Base-by-base conservation (phyloP, 2,113 vertebrate genomes). In the Oreochromis spilurus region DNA sequence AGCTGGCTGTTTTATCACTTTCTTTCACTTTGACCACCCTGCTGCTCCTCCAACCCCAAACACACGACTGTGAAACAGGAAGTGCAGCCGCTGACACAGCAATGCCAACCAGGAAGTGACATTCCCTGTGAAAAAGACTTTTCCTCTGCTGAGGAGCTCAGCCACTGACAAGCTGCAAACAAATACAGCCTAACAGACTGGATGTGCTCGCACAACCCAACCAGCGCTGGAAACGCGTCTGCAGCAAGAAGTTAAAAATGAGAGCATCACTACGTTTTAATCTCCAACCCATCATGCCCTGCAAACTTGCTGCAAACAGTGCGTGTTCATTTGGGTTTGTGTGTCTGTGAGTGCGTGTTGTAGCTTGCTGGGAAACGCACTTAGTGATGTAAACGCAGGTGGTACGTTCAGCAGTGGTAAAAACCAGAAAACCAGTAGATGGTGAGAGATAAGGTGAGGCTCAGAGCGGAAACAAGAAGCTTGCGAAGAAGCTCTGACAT, bases 361-460 rank as follows among this genome's bases (percentile, higher is more conserved):
- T 31, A 52, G 72, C 17, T n/a, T 52, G 72, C 26, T 52, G 72
- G 26, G 72, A 77, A 70, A 62, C 16, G 21, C 21, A 43, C 38
- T 7, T 6, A 13, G 55, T 17, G 57, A 50, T 50, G 79, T 48
- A 48, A 48, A 81, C 1, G 21, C 90, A 90, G 90, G 78, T 92
- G 90, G 52, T 55, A 24, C 1, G 2, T 72, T 79, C 80, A 36
- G 82, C 2, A 65, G 72, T 24, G 8, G 88, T 86, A 58, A 78
- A 86, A 90, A 77, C 81, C 84, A 80, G 84, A 72, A 80, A 88
- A 89, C 82, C 82, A 87, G 88, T 45, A 87, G 84, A 90, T 84
- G 6, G 34, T 29, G 11, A 52, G 53, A 62, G 86, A 88, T 90
- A 86, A 75, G 40, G 60, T 17, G 1, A n/a, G 52, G 31, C 40